These are phyloP conservation scores for Drosophila pseudoananassae DNA, from an alignment of 1,140 invertebrate genomes.

Conservation along the genomic window DNA sequence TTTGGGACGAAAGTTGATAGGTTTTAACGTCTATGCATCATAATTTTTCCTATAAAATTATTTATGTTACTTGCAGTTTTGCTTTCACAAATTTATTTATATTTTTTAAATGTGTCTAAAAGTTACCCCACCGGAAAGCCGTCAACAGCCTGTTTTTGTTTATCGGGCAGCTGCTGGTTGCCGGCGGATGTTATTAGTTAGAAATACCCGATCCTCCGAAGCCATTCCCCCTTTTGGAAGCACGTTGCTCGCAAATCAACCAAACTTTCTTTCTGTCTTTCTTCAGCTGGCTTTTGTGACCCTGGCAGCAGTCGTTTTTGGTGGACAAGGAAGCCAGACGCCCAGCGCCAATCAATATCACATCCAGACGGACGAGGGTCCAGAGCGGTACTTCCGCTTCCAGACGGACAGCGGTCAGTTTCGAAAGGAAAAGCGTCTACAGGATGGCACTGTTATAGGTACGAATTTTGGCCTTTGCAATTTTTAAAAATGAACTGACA, in stretches of 20 bases:
- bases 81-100: neutral
- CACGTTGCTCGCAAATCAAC: constrained; percentile 21
- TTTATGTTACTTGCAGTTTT: neutral
- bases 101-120: constrained; percentile 12
- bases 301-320: constrained; percentile 58
- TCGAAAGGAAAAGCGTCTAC: constrained; percentile 92
- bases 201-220: constrained; percentile 24
- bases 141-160: constrained; percentile 1
- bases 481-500: neutral
- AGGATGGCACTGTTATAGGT: constrained; percentile 88
- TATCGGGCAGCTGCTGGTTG: constrained; percentile 4
- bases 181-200: constrained; percentile 46
- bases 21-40: neutral
- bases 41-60: neutral
- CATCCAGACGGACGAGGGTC: constrained; percentile 95
- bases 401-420: constrained; percentile 95
- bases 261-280: constrained; percentile 36
- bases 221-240: constrained; percentile 14
- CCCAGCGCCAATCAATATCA: constrained; percentile 88
- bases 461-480: neutral
- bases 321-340: constrained; percentile 32
- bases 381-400: constrained; percentile 93
- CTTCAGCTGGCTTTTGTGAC: constrained; percentile 58
- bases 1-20: neutral
- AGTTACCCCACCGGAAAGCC: constrained; percentile 42